phyloP scores from a whole-genome alignment of 2,797 vertebrate species.

The Podarcis siculus region DNA sequence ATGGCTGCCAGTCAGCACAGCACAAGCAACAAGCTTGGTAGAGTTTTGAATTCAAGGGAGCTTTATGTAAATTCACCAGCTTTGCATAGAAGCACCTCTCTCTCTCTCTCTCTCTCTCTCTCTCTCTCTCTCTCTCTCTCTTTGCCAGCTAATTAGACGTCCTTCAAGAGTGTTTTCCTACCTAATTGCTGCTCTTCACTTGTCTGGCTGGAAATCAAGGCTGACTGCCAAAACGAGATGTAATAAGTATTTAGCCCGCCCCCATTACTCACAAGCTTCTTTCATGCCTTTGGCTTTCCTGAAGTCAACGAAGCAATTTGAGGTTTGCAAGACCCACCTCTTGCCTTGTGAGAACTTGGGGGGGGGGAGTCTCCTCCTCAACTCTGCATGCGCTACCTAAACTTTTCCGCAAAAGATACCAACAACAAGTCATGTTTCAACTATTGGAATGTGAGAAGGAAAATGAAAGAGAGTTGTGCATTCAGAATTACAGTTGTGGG shows the following conservation, averaged over 20 bases:
- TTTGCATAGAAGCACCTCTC: slow-evolving; percentile 36
- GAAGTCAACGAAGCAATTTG: neutral
- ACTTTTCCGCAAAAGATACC: no score
- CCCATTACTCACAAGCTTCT: slow-evolving; percentile 46
- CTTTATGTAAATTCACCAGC: slow-evolving; percentile 21
- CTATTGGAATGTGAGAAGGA: no score
- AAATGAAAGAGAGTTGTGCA: neutral
- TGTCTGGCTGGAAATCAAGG: slow-evolving; percentile 47
- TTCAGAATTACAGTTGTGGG: neutral
- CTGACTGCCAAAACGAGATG: slow-evolving; percentile 33
- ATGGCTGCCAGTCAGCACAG: slow-evolving; percentile 24
- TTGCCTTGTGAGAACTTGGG: slow-evolving; percentile 12
- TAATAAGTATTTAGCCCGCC: slow-evolving; percentile 29
- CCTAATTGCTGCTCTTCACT: neutral
- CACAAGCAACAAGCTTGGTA: neutral
- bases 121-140: neutral
- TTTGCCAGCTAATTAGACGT: slow-evolving; percentile 26
- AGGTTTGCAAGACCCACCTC: neutral
- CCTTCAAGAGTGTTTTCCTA: neutral
- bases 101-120: neutral
- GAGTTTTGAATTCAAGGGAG: slow-evolving; percentile 31
- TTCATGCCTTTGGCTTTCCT: slow-evolving; percentile 31
- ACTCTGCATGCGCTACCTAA: neutral
- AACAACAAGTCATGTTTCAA: neutral
- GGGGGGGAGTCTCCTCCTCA: neutral